These are phyloP conservation scores for Eulemur rubriventer DNA, from an alignment of 2,797 vertebrate genomes.

Conservation along the genomic window DNA sequence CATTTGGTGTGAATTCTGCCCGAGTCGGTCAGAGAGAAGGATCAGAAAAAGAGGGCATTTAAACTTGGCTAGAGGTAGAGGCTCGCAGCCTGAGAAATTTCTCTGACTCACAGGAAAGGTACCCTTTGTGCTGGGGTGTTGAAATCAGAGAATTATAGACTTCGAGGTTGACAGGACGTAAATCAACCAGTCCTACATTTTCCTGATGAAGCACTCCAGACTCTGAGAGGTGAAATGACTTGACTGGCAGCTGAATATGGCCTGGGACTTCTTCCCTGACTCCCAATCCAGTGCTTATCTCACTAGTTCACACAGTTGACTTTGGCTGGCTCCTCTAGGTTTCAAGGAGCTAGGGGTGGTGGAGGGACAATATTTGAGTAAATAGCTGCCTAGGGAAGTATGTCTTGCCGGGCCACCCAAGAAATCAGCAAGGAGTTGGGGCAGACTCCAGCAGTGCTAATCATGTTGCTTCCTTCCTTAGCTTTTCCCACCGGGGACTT, in stretches of 20 bases:
- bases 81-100: neutral
- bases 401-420: neutral
- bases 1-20: neutral
- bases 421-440: slow-evolving; percentile 5
- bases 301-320: neutral
- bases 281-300: neutral
- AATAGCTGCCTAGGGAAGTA: slow-evolving; percentile 6
- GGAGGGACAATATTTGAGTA: neutral
- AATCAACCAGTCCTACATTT: neutral
- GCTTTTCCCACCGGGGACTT: neutral
- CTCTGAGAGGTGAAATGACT: neutral
- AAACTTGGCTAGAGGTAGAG: neutral
- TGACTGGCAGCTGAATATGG: neutral
- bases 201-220: neutral
- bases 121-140: neutral
- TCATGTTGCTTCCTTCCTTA: neutral
- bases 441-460: neutral
- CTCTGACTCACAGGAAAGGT: neutral
- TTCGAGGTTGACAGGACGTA: neutral
- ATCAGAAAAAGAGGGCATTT: neutral
- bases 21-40: neutral
- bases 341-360: neutral
- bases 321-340: neutral
- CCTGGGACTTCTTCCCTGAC: neutral
- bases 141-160: neutral